Percentiles rank a stretch among this genome's conserved stretches.
Evolutionary conservation across 2,113 vertebrate genomes (phyloP).

Genomic region (Pterocles burchelli): DNA sequence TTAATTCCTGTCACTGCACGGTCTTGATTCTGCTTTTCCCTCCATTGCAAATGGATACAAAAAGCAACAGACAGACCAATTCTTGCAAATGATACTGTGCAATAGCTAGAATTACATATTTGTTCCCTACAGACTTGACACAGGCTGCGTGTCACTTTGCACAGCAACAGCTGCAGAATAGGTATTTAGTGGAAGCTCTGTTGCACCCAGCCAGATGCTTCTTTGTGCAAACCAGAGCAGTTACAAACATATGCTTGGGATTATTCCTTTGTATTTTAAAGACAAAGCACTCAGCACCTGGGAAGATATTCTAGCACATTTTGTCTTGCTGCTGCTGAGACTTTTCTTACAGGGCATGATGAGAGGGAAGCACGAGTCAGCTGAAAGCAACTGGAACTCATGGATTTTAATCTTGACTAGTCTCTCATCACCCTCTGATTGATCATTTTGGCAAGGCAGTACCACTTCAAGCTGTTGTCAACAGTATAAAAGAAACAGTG

Average conservation of each 20-base stretch:
- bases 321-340: neutral
- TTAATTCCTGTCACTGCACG: neutral
- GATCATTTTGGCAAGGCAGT: neutral
- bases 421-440: neutral
- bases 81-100: neutral
- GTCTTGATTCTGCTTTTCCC: neutral
- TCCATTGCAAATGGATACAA: neutral
- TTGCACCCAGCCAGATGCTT: neutral
- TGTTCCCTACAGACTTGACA: neutral
- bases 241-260: neutral
- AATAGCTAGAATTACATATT: neutral
- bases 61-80: neutral
- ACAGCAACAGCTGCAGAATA: conserved; percentile 15
- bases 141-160: neutral
- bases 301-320: neutral
- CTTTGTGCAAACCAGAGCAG: neutral
- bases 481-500: conserved; percentile 15
- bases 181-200: neutral
- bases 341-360: neutral
- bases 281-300: neutral
- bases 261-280: neutral
- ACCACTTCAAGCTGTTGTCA: conserved; percentile 10
- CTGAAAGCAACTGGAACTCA: neutral
- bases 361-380: neutral
- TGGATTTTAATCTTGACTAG: neutral